phyloP scores from a whole-genome alignment of 2,113 vertebrate species.

The Mesoclemmys tuberculata region DNA sequence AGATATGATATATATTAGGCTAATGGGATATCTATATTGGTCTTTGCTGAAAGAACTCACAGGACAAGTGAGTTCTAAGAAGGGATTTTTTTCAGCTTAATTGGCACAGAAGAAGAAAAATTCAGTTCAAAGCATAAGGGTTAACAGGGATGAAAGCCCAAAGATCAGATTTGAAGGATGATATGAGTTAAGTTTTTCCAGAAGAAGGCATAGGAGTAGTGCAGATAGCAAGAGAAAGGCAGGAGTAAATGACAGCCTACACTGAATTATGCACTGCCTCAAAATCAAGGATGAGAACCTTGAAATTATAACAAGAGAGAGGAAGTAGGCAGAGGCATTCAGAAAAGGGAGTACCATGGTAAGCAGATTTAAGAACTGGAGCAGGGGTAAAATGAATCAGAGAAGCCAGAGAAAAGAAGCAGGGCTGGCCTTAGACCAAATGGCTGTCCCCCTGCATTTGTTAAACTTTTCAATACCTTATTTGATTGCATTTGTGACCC shows the following conservation, averaged over 20 bases:
- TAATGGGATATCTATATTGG: not conserved
- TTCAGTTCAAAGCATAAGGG: not conserved
- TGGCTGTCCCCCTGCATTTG: too few relatives aligned
- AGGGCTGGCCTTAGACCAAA: too few relatives aligned
- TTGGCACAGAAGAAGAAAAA: not conserved
- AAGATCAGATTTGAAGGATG: not conserved
- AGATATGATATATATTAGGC: not conserved
- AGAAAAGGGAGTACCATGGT: not conserved
- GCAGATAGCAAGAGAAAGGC: not conserved
- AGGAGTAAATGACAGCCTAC: not conserved
- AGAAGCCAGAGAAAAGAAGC: not conserved
- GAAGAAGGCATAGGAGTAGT: not conserved
- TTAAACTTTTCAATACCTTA: too few relatives aligned
- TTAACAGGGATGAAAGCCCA: fast-evolving
- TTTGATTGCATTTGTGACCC: too few relatives aligned
- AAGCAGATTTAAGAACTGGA: not conserved
- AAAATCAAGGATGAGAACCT: not conserved
- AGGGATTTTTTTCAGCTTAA: not conserved
- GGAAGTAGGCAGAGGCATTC: not conserved
- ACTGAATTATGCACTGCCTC: not conserved
- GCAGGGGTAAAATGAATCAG: not conserved
- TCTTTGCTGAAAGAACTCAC: not conserved
- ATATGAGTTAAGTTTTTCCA: not conserved
- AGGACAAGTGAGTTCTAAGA: not conserved
- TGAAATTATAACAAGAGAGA: not conserved